Percentiles rank a stretch among this genome's conserved stretches.
These are phyloP conservation scores for Rhizoglyphus robini DNA, from an alignment of 1,140 invertebrate genomes.

Conservation along the genomic window DNA sequence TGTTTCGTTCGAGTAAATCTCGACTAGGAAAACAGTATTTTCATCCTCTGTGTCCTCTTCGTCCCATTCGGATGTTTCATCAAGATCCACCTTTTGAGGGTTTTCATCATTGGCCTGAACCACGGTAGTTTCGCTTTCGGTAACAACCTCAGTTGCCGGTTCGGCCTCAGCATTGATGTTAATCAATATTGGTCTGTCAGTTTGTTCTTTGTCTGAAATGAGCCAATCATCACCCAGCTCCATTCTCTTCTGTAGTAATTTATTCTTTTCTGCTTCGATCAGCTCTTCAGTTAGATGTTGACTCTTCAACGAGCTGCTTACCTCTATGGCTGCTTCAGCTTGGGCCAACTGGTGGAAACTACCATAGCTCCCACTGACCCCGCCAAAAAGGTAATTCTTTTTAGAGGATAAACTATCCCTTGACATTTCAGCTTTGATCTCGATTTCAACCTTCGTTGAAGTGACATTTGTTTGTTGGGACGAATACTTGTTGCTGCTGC, in stretches of 20 bases:
- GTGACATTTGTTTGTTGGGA: not conserved
- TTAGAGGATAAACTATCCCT: not conserved
- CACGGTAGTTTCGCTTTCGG: no score
- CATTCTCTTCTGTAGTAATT: not conserved
- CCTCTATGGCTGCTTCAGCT: not conserved
- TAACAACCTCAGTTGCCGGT: not conserved
- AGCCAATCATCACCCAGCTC: slow-evolving; percentile 13
- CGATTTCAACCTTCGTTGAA: not conserved
- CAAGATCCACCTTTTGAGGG: no score
- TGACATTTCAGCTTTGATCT: not conserved
- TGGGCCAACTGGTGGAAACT: not conserved
- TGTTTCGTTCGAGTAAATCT: not conserved
- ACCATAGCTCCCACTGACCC: slow-evolving; percentile 3
- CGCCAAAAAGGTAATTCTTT: slow-evolving; percentile 2
- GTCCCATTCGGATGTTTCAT: not conserved
- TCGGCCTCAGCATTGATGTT: not conserved
- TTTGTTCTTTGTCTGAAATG: not conserved
- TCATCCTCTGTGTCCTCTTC: not conserved
- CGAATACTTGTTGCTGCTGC: not conserved
- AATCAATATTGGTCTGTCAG: not conserved
- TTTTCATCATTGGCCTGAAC: no score
- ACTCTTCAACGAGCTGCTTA: not conserved
- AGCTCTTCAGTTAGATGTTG: not conserved
- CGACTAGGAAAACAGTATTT: slow-evolving; percentile 8
- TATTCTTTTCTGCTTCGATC: not conserved